These are phyloP conservation scores for Drosophila eohydei DNA, from an alignment of 2,888 invertebrate genomes.

Conservation along the genomic window DNA sequence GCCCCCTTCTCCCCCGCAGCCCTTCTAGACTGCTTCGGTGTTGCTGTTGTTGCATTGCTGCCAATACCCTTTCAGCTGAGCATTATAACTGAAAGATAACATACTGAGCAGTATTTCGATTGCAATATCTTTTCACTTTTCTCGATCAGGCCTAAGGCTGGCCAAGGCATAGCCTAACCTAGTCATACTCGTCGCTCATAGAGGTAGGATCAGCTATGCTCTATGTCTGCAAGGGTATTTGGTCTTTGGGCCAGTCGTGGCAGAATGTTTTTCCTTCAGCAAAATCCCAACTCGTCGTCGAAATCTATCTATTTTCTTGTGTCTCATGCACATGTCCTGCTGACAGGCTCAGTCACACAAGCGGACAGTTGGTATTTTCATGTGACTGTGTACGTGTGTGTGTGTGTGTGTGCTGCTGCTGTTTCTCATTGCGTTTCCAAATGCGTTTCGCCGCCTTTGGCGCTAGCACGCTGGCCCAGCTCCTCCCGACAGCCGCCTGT, in stretches of 20 bases:
- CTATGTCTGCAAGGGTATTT: not conserved
- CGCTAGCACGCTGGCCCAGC: constrained; percentile 18
- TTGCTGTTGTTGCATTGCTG: constrained; percentile 45
- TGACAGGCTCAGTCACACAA: constrained; percentile 77
- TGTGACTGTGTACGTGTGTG: constrained; percentile 39
- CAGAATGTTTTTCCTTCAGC: constrained; percentile 32
- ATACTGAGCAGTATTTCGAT: not conserved
- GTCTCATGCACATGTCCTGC: constrained; percentile 71
- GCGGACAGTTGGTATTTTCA: constrained; percentile 75
- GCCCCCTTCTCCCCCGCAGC: accelerated
- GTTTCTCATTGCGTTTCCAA: constrained; percentile 67
- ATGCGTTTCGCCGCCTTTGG: constrained; percentile 72
- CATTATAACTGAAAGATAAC: no score
- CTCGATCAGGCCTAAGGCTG: not conserved
- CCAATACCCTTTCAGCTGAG: not conserved
- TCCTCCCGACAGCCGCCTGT: constrained; percentile 19
- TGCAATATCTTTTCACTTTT: not conserved
- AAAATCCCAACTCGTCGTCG: constrained; percentile 54
- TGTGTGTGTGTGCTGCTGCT: constrained; percentile 14
- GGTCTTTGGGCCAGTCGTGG: not conserved
- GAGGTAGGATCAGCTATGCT: not conserved
- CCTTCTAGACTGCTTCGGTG: not conserved
- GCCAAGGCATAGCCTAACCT: no score
- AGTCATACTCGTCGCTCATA: not conserved
- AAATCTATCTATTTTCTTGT: constrained; percentile 74